phyloP scores from a whole-genome alignment of 2,888 invertebrate genomes.

The Sialis lutaria region DNA sequence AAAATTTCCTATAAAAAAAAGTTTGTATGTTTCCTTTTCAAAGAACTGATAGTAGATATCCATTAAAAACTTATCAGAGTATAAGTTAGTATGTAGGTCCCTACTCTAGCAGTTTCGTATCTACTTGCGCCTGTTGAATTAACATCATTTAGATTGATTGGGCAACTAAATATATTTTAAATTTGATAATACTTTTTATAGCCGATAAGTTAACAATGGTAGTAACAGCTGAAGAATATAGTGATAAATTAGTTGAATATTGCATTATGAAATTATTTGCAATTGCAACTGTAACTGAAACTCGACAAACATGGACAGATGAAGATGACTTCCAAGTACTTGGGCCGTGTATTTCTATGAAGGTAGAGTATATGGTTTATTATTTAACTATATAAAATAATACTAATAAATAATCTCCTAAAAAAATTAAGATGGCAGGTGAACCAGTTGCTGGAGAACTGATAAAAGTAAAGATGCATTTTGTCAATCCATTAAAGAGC shows the following conservation, averaged over 20 bases:
- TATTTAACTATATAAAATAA: too few species aligned
- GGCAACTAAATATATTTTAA: neutral
- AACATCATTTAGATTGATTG: too few species aligned
- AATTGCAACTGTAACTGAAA: slow-evolving; percentile 62
- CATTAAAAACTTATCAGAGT: too few species aligned
- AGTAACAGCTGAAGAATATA: slow-evolving; percentile 50
- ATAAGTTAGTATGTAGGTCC: too few species aligned
- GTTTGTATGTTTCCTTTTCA: too few species aligned
- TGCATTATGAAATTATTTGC: slow-evolving; percentile 63
- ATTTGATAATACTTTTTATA: slow-evolving; percentile 17
- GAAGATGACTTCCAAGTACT: slow-evolving; percentile 68
- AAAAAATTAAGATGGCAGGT: slow-evolving; percentile 34
- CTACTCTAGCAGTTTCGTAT: too few species aligned
- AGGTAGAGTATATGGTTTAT: slow-evolving; percentile 27
- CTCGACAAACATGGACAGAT: slow-evolving; percentile 65
- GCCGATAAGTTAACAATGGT: slow-evolving; percentile 35
- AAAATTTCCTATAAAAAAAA: too few species aligned
- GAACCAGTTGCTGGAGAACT: slow-evolving; percentile 37
- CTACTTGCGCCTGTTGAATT: too few species aligned
- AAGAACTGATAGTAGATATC: too few species aligned
- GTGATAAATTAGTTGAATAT: slow-evolving; percentile 64
- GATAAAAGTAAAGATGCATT: slow-evolving; percentile 35
- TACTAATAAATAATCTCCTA: too few species aligned
- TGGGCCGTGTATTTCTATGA: slow-evolving; percentile 50
- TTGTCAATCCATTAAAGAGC: slow-evolving; percentile 51